These are phyloP conservation scores for Rhea americana DNA, from an alignment of 2,113 vertebrate species.

Conservation along the genomic window DNA sequence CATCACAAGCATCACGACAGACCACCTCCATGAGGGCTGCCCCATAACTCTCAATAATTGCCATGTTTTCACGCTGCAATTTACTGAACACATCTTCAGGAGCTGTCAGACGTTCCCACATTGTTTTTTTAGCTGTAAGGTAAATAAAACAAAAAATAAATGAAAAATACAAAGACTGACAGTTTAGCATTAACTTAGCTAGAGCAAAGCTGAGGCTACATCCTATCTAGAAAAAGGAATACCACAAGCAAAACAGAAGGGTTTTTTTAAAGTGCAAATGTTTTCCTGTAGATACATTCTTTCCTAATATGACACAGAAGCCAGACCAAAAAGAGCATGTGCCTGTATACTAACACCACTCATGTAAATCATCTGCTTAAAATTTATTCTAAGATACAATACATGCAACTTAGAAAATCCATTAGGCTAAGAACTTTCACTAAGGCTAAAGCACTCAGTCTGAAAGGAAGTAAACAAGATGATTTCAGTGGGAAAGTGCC, in stretches of 20 bases:
- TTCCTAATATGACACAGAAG: not conserved
- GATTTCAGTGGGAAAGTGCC: not conserved
- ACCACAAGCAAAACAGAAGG: not conserved
- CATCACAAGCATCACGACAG: slow-evolving; percentile 95
- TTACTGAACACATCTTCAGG: slow-evolving; percentile 96
- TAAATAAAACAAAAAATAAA: not conserved
- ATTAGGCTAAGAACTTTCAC: not conserved
- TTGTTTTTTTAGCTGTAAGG: slow-evolving; percentile 83
- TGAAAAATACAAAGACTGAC: not conserved
- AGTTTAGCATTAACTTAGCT: not conserved
- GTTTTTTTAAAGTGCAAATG: not conserved
- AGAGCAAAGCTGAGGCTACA: not conserved
- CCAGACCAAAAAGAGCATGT: not conserved
- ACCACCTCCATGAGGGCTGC: slow-evolving; percentile 96
- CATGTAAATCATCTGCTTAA: not conserved
- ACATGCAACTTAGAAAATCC: not conserved
- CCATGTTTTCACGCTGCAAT: slow-evolving; percentile 92
- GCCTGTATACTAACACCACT: not conserved
- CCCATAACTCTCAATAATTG: slow-evolving; percentile 95
- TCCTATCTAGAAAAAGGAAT: not conserved
- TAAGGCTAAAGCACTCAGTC: not conserved
- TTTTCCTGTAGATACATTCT: not conserved
- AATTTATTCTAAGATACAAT: not conserved
- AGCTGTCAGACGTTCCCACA: slow-evolving; percentile 96
- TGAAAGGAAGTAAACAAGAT: not conserved